A percentile compares a stretch with the other conserved stretches of the same genome.
These are phyloP conservation scores for Steinernema hermaphroditum DNA, from an alignment of 2,888 invertebrate genomes.

Conservation along the genomic window DNA sequence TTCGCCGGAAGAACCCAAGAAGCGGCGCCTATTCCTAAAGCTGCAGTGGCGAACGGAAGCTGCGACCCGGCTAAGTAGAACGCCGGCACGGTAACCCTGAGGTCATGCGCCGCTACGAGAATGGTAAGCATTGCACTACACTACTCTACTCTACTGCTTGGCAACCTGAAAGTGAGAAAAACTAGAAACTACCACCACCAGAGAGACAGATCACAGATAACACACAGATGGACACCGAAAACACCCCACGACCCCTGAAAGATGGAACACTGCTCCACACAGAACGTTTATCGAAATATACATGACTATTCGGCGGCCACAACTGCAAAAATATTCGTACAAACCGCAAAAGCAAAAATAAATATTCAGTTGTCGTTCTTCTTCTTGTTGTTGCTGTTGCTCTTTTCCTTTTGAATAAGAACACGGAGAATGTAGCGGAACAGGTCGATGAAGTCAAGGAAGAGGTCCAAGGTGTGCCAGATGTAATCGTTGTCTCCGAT, in stretches of 20 bases:
- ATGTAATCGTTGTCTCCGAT: slow-evolving; percentile 90
- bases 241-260: not conserved
- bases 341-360: not conserved
- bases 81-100: not conserved
- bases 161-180: slow-evolving; percentile 1
- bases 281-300: slow-evolving; percentile 11
- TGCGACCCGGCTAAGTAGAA: not conserved
- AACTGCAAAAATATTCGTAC: not conserved
- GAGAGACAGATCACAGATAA: slow-evolving; percentile 3
- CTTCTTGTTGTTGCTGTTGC: slow-evolving; percentile 35
- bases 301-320: not conserved
- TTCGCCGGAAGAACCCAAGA: slow-evolving; percentile 51
- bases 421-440: slow-evolving; percentile 74
- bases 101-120: not conserved
- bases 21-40: slow-evolving; percentile 49
- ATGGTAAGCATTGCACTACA: slow-evolving; percentile 2
- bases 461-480: slow-evolving; percentile 75
- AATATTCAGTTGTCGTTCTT: slow-evolving; percentile 20
- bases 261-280: slow-evolving; percentile 21
- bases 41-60: slow-evolving; percentile 58
- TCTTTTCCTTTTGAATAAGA: slow-evolving; percentile 47
- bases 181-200: not conserved
- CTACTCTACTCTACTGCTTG: too few species aligned
- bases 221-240: not conserved
- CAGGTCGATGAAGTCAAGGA: slow-evolving; percentile 90